These are phyloP conservation scores for Myiotriccus ornatus DNA, from an alignment of 2,797 vertebrate species.

Conservation along the genomic window DNA sequence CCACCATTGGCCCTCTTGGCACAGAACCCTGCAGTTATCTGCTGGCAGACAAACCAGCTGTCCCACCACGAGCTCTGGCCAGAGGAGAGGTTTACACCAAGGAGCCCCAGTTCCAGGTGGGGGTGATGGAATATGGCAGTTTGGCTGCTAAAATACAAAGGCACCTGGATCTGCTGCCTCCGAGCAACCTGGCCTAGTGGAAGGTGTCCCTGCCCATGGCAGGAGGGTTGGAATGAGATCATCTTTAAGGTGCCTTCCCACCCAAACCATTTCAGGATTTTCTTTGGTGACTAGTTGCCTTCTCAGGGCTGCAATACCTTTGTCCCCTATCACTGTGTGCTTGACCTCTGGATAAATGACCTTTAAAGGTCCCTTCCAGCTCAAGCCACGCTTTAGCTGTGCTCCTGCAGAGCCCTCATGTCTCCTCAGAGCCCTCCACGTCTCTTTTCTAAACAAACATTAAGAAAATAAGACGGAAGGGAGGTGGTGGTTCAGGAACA, in stretches of 20 bases:
- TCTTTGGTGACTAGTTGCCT: neutral
- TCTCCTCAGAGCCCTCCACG: neutral
- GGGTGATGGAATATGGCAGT: neutral
- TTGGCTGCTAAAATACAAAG: neutral
- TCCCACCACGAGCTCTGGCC: neutral
- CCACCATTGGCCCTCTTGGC: neutral
- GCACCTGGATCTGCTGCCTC: neutral
- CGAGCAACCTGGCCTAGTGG: neutral
- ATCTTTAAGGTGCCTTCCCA: neutral
- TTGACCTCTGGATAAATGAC: neutral
- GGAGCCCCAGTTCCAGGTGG: accelerated
- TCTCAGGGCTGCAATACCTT: neutral
- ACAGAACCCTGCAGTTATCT: neutral
- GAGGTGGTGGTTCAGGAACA: constrained; percentile 32
- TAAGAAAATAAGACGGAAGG: constrained; percentile 23
- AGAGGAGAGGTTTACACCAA: neutral
- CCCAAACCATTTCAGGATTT: neutral
- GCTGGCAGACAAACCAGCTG: neutral
- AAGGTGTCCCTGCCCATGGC: neutral
- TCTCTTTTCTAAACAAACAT: constrained; percentile 21
- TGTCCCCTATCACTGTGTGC: neutral
- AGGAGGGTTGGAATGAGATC: accelerated
- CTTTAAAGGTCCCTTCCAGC: neutral
- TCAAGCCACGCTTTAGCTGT: neutral
- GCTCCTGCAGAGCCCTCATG: neutral